phyloP scores from a whole-genome alignment of 2,888 invertebrate genomes.

The Lordiphosa andalusiaca region DNA sequence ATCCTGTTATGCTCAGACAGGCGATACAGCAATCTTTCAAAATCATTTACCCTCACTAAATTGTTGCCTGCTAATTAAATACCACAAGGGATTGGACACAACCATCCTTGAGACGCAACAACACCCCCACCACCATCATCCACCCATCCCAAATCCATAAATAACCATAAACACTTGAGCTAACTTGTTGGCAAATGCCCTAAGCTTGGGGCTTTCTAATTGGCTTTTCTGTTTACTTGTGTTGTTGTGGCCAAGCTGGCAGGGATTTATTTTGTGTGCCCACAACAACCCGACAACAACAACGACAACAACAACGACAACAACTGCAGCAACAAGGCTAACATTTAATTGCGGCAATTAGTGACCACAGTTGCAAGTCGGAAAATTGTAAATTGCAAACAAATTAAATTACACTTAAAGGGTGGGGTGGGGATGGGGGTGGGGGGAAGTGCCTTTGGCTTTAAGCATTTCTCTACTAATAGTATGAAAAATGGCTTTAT shows the following conservation, averaged over 20 bases:
- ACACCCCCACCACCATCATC: too few relatives aligned
- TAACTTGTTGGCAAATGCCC: slow-evolving; percentile 6
- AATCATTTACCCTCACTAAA: too few relatives aligned
- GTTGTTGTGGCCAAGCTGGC: slow-evolving; percentile 14
- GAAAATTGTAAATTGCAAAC: slow-evolving; percentile 28
- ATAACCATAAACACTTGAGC: slow-evolving; percentile 12
- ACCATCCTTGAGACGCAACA: too few relatives aligned
- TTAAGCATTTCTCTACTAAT: neutral
- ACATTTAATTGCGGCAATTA: slow-evolving; percentile 68
- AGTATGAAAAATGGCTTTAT: too few relatives aligned
- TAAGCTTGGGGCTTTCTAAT: slow-evolving; percentile 37
- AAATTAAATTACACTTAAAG: slow-evolving; percentile 36
- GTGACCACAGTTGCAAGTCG: slow-evolving; percentile 29
- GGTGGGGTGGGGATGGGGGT: neutral
- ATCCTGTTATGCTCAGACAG: too few relatives aligned
- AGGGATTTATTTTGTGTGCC: slow-evolving; percentile 52
- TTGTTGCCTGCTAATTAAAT: too few relatives aligned
- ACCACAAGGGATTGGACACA: too few relatives aligned
- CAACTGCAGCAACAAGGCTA: slow-evolving; percentile 18
- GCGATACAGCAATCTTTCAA: too few relatives aligned
- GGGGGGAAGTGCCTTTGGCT: neutral
- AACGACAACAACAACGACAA: neutral
- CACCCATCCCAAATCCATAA: slow-evolving; percentile 12
- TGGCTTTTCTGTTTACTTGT: slow-evolving; percentile 26
- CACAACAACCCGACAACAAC: too few relatives aligned